Percentiles rank a stretch among this genome's conserved stretches.
Conservation (phyloP, 2,113 vertebrate species). For the Peromyscus polionotus region DNA sequence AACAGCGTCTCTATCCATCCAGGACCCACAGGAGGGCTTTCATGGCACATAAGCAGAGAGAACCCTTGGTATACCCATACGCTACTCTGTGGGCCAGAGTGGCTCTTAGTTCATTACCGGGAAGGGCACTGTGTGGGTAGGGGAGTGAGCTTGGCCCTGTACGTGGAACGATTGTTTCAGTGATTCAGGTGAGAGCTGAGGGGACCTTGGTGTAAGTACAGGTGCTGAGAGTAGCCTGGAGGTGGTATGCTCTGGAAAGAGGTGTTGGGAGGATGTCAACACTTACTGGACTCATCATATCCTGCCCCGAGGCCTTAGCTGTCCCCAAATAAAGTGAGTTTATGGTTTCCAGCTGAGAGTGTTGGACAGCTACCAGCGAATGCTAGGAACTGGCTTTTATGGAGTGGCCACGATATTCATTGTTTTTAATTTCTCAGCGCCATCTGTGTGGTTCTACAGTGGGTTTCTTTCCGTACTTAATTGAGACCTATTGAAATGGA, state of each 20-base stretch:
- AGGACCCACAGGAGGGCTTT: not conserved
- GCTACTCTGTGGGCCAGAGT: not conserved
- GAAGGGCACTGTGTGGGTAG: not conserved
- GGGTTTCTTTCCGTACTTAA: conserved; percentile 28
- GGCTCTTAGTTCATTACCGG: not conserved
- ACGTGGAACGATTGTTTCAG: not conserved
- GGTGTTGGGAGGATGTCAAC: conserved; percentile 17
- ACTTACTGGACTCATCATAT: conserved; percentile 66
- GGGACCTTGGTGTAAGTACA: not conserved
- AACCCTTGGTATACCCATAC: not conserved
- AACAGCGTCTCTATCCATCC: not conserved
- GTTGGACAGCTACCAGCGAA: conserved; percentile 64
- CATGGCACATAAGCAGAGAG: not conserved
- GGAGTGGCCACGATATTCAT: conserved; percentile 16
- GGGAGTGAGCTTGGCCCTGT: not conserved
- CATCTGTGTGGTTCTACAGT: conserved; percentile 46
- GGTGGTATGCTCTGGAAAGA: conserved; percentile 62
- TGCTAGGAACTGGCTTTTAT: conserved; percentile 74
- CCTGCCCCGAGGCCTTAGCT: conserved; percentile 70
- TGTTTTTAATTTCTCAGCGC: conserved; percentile 63
- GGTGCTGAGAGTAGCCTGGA: conserved; percentile 53
- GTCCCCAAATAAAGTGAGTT: conserved; percentile 77
- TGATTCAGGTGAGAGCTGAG: not conserved
- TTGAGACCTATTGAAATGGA: not conserved
- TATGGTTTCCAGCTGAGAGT: conserved; percentile 77